phyloP scores from a whole-genome alignment of 2,113 vertebrate species.

The Benitochromis conjunctus region DNA sequence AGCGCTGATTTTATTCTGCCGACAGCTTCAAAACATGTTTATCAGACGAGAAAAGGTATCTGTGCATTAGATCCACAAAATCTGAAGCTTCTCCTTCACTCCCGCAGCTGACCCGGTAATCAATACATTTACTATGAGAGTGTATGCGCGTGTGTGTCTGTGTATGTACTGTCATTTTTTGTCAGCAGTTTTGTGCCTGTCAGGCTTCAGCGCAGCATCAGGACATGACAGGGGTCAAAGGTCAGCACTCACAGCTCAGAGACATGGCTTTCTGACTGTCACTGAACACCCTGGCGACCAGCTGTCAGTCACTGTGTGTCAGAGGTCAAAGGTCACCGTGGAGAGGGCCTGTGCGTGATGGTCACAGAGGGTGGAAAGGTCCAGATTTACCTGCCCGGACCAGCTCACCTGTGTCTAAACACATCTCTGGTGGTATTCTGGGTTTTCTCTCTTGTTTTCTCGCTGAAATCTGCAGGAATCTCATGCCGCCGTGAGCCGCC shows the following conservation, averaged over 20 bases:
- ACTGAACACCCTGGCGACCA: not conserved
- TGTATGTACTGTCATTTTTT: not conserved
- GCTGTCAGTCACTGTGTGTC: conserved; percentile 4
- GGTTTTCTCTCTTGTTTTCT: not conserved
- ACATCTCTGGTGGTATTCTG: not conserved
- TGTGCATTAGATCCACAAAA: not conserved
- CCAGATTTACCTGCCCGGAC: not conserved
- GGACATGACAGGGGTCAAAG: conserved; percentile 3
- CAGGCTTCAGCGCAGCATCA: not conserved
- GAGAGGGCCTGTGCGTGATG: not conserved
- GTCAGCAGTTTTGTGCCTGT: not conserved
- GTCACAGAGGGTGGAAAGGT: not conserved
- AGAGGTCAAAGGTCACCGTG: not conserved
- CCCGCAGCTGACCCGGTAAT: not conserved
- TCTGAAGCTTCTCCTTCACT: not conserved
- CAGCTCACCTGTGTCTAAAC: not conserved
- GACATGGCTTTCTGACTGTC: not conserved
- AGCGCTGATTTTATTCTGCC: not conserved
- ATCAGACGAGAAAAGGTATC: not conserved
- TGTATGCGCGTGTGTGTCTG: not conserved
- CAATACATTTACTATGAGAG: not conserved
- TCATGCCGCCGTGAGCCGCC: not conserved
- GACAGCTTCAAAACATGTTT: not conserved
- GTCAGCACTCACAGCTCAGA: not conserved
- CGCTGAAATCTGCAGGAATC: not conserved